Conservation (phyloP, 2,888 invertebrate species). For the Ormyrus rosae region DNA sequence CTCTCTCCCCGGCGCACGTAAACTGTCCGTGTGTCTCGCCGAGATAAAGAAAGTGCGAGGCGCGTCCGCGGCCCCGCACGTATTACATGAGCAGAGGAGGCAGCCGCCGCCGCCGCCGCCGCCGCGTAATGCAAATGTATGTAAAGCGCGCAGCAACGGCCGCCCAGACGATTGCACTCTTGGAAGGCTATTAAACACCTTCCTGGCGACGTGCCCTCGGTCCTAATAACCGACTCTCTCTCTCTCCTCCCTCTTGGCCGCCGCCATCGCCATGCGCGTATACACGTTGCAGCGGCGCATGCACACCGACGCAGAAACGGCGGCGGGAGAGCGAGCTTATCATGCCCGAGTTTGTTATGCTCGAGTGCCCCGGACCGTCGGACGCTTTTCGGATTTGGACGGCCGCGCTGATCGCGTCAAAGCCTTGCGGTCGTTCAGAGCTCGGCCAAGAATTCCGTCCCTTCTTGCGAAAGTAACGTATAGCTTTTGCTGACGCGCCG, state of each 20-base stretch:
- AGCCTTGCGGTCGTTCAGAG: too few species aligned
- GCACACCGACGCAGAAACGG: slow-evolving; percentile 2
- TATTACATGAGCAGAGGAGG: background rate
- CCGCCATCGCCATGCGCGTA: background rate
- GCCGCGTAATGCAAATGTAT: slow-evolving; percentile 70
- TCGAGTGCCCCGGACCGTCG: too few species aligned
- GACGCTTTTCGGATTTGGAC: too few species aligned
- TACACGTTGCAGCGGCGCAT: background rate
- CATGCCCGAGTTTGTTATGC: background rate
- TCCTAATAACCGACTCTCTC: slow-evolving; percentile 63
- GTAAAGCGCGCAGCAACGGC: slow-evolving; percentile 67
- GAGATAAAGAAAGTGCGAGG: slow-evolving; percentile 63
- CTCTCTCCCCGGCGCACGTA: background rate
- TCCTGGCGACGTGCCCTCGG: slow-evolving; percentile 66
- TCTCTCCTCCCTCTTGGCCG: background rate
- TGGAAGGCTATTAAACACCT: slow-evolving; percentile 73
- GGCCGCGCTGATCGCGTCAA: too few species aligned
- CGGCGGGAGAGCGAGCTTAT: slow-evolving; percentile 6
- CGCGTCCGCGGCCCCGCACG: background rate
- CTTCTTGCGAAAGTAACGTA: too few species aligned
- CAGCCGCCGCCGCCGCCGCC: background rate
- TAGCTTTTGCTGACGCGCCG: too few species aligned
- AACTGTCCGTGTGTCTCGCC: slow-evolving; percentile 49
- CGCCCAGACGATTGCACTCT: slow-evolving; percentile 70
- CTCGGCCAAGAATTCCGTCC: too few species aligned